Conservation (phyloP, 2,113 vertebrate species). For the Craseonycteris thonglongyai region DNA sequence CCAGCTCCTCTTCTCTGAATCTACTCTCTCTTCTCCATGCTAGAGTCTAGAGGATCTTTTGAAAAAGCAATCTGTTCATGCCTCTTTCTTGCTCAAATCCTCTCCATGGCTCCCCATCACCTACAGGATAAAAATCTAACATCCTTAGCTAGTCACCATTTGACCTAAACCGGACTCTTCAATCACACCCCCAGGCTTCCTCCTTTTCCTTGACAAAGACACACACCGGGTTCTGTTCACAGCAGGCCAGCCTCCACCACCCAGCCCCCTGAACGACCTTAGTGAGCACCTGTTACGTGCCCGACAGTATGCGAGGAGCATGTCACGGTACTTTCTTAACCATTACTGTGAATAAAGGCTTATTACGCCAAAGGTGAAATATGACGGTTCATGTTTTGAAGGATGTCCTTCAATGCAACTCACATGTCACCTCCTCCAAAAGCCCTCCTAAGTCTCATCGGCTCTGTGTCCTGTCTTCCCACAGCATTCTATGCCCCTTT, state of each 20-base stretch:
- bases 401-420: not conserved
- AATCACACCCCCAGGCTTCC: not conserved
- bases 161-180: not conserved
- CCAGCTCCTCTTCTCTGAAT: not conserved
- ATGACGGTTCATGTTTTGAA: not conserved
- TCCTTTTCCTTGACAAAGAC: not conserved
- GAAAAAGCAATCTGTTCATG: not conserved
- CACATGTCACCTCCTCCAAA: not conserved
- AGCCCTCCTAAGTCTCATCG: not conserved
- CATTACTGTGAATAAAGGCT: not conserved
- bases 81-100: not conserved
- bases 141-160: not conserved
- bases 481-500: not conserved
- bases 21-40: not conserved
- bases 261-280: not conserved
- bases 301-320: not conserved
- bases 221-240: not conserved
- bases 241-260: not conserved
- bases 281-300: not conserved
- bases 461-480: not conserved
- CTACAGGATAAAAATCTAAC: not conserved
- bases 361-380: not conserved
- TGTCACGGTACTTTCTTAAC: not conserved
- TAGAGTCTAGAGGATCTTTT: not conserved
- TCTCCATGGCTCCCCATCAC: not conserved